Evolutionary conservation across 1,140 invertebrate genomes (phyloP).

Genomic region (Caligus rogercresseyi): DNA sequence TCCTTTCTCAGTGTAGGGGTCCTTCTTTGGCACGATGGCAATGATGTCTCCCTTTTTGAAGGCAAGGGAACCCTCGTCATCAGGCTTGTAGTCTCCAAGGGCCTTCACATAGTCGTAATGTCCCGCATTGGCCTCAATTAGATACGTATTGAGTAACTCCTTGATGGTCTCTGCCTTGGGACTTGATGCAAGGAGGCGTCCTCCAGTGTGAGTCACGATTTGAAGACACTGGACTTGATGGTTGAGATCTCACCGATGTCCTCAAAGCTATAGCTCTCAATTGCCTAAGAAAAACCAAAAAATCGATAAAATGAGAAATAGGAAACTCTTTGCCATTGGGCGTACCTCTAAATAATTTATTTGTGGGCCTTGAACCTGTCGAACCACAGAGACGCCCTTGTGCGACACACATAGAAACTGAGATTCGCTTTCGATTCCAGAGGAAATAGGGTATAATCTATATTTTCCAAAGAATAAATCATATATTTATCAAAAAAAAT

Average conservation of each 20-base stretch:
- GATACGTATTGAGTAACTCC: conserved; percentile 11
- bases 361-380: conserved; percentile 38
- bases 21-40: conserved; percentile 35
- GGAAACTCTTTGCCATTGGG: too few species aligned
- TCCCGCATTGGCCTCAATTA: conserved; percentile 27
- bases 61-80: conserved; percentile 36
- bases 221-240: conserved; percentile 8
- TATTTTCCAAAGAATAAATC: too few species aligned
- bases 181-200: conserved; percentile 6
- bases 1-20: conserved; percentile 35
- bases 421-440: conserved; percentile 34
- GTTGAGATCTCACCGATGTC: conserved; percentile 16
- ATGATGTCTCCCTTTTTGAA: conserved; percentile 40
- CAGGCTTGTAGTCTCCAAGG: conserved; percentile 35
- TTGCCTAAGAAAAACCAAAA: conserved; percentile 4
- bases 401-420: conserved; percentile 71
- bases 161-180: conserved; percentile 7
- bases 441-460: conserved; percentile 50
- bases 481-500: not conserved
- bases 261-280: conserved; percentile 16
- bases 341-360: conserved; percentile 31
- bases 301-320: too few species aligned
- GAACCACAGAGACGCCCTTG: conserved; percentile 54
- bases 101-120: conserved; percentile 36
- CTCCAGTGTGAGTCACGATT: conserved; percentile 11